Evolutionary conservation across 2,888 invertebrate species (phyloP), one percentile per base, ranked within the genome.

Genomic region (Melinopterus prodromus): DNA sequence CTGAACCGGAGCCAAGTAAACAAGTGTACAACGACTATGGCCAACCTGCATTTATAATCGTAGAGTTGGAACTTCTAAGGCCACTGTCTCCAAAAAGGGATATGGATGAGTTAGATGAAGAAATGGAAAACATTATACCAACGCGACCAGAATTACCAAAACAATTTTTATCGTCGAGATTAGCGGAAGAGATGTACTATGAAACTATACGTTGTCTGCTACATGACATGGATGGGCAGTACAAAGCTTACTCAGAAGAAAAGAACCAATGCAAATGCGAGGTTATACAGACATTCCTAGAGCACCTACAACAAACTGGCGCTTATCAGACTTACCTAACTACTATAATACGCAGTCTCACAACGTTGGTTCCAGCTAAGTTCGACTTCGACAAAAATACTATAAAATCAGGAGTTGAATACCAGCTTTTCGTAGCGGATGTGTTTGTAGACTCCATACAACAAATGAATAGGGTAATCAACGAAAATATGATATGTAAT

Each of bases 51-150:
- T 89, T 89, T 81, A 84, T 89, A 35, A 82, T 89, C 16, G 79
- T 89, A 1, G 89, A 89, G 84, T 84, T 90, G 12, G 89, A 88
- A 82, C 81, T 89, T 16, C 82, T 86, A 37, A 84, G 85, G 70
- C 86, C 89, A 0, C 79, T 89, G 7, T 81, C 82, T 16, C 83
- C 84, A 35, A 83, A 84, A 80, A 81, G 84, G 80, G 80, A 86
- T 14, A 69, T 88, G 5, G 87, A 88, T 81, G 88, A 89, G 81
- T 77, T 89, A 16, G 83, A 85, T 7, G 76, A 83, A 12, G 83
- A 85, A 35, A 79, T 84, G 70, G 79, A 79, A 2, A 71, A 82
- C 35, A 69, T 86, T 12, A 81, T 86, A 53, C 84, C 84, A 12
- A 72, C 70, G 16, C 81, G 82, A 69, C 83, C 83, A 12, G 38